Percentiles rank a stretch among this genome's conserved stretches.
Evolutionary conservation across 1,140 invertebrate species (phyloP).

Genomic region (Lepidurus arcticus): DNA sequence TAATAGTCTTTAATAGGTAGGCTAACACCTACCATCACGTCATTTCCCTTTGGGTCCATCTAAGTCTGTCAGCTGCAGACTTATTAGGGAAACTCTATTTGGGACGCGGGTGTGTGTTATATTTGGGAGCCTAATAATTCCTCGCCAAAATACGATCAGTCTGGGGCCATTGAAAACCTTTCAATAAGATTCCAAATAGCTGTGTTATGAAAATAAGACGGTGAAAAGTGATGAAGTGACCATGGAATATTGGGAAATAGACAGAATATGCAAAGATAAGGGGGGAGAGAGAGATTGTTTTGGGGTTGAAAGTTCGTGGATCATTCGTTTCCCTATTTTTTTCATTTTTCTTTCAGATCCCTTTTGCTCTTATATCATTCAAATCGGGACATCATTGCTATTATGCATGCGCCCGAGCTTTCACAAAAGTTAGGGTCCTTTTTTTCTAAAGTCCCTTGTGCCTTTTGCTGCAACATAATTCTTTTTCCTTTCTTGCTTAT

Average conservation of each 20-base stretch:
- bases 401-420: conserved; percentile 5
- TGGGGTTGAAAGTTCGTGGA: conserved; percentile 2
- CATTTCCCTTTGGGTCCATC: background rate
- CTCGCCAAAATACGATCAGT: too few relatives aligned
- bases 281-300: background rate
- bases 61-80: conserved; percentile 2
- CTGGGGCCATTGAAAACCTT: background rate
- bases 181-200: background rate
- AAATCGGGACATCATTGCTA: background rate
- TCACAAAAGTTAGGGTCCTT: conserved; percentile 9
- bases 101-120: too few relatives aligned
- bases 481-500: background rate
- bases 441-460: conserved; percentile 6
- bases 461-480: background rate
- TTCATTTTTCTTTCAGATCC: background rate
- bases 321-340: background rate
- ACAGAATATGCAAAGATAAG: background rate
- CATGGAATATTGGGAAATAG: background rate
- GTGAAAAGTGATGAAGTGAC: conserved; percentile 6
- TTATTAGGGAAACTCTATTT: background rate
- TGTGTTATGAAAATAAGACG: background rate
- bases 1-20: background rate
- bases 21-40: background rate
- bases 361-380: background rate
- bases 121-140: too few relatives aligned